Base-by-base conservation (phyloP, 1,140 invertebrate species). In the Ceratina japonica region DNA sequence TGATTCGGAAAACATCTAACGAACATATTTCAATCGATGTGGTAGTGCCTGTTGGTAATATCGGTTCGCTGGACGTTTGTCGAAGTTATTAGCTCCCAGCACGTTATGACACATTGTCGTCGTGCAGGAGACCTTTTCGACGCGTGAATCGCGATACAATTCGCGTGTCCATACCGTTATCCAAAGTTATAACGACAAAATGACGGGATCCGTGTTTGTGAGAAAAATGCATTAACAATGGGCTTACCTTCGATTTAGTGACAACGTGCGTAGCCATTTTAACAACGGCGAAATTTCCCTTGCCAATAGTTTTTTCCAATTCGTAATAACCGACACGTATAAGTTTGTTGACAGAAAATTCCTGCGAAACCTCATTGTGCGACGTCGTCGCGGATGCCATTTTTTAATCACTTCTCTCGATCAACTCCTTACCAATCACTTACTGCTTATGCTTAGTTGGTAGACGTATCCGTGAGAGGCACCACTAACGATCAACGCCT, bases 221-320 rank as follows among this genome's bases (percentile, higher is more conserved):
- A 82, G 59, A 71, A 63, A 80, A 77, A 84, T 64, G 44, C 15
- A 18, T 73, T 27, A 68, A 69, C 56, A 27, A 56, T 31, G 44
- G 59, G 54, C 93, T 93, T 94, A 99, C 98, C 97, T 99, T 98
- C 89, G 98, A 98, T 95, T 99, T 98, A 80, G 98, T 99, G 92
- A 99, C 97, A 91, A 97, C 95, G 94, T 99, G 98, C 92, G 97
- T 96, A 87, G 98, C 98, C 93, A 99, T 95, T 94, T 99, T 99
- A 83, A 99, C 98, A 89, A 99, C 97, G 77, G 98, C 98, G 94
- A 99, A 99, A 94, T 99, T 99, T 78, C 98, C 98, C 93, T 99
- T 99, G 87, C 98, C 97, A 89, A 99, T 99, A 78, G 98, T 99
- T 89, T 96, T 95, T 90, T 98, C 97, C 88, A 99, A 96, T 92